Percentiles rank a stretch among this genome's conserved stretches.
Conservation (phyloP, 2,888 invertebrate species). For the Orgyia antiqua region DNA sequence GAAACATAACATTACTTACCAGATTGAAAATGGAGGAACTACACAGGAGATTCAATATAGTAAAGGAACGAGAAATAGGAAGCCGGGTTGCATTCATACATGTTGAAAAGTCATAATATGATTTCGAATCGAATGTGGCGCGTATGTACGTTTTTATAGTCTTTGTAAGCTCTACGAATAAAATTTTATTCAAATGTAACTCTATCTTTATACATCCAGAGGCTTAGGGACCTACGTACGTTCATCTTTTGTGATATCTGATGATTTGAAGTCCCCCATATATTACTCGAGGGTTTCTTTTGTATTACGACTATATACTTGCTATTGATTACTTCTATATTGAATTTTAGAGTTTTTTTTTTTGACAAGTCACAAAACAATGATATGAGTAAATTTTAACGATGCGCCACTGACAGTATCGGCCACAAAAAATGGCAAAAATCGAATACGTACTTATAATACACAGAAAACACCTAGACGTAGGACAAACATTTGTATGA, state of each 20-base stretch:
- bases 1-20: constrained; percentile 37
- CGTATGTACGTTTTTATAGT: constrained; percentile 53
- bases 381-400: no score
- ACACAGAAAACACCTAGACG: no score
- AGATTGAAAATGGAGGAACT: constrained; percentile 66
- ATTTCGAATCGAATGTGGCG: constrained; percentile 62
- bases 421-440: no score
- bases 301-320: constrained; percentile 20
- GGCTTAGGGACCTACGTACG: constrained; percentile 30
- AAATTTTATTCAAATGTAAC: constrained; percentile 49
- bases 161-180: constrained; percentile 45
- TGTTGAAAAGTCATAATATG: constrained; percentile 68
- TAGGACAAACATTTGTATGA: no score
- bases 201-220: constrained; percentile 28
- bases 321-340: no score
- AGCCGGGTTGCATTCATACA: constrained; percentile 62
- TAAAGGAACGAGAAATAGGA: constrained; percentile 55
- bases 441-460: no score
- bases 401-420: no score
- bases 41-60: constrained; percentile 60
- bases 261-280: constrained; percentile 26
- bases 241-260: constrained; percentile 27
- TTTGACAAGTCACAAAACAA: no score
- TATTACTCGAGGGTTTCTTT: constrained; percentile 18
- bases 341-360: no score